Conservation (phyloP, 2,888 invertebrate species). For the Pinctada fucata region DNA sequence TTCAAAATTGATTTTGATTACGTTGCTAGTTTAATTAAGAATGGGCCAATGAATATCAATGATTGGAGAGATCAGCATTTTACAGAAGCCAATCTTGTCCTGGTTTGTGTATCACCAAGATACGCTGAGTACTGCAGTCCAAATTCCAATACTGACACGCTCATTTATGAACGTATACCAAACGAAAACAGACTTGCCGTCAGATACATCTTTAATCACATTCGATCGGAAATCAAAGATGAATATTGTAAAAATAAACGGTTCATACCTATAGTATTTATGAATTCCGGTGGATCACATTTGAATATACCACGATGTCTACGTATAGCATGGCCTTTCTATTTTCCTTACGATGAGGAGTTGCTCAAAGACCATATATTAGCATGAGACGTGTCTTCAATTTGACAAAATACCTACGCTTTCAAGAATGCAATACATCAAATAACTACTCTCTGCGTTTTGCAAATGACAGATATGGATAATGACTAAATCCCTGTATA, state of each 20-base stretch:
- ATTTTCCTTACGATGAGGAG: too few relatives aligned
- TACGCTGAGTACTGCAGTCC: not conserved
- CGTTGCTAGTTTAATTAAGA: not conserved
- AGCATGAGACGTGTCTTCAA: too few relatives aligned
- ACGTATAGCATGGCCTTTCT: too few relatives aligned
- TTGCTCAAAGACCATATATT: too few relatives aligned
- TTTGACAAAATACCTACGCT: too few relatives aligned
- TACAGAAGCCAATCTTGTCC: not conserved
- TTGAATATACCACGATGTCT: not conserved
- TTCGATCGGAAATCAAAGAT: slow-evolving; percentile 2
- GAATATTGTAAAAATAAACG: not conserved
- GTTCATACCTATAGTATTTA: slow-evolving; percentile 5
- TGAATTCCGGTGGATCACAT: not conserved
- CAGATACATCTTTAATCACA: slow-evolving; percentile 3
- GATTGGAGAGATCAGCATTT: slow-evolving; percentile 7
- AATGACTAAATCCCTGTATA: too few relatives aligned
- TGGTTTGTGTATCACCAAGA: slow-evolving; percentile 6
- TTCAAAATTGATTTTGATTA: not conserved
- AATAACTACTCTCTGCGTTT: too few relatives aligned
- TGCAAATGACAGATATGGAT: too few relatives aligned
- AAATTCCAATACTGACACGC: not conserved
- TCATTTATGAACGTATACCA: too few relatives aligned
- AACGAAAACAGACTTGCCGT: not conserved
- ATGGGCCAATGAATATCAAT: not conserved
- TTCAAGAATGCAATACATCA: too few relatives aligned